phyloP scores from a whole-genome alignment of 2,113 vertebrate genomes.

The Himantopus leucocephalus region DNA sequence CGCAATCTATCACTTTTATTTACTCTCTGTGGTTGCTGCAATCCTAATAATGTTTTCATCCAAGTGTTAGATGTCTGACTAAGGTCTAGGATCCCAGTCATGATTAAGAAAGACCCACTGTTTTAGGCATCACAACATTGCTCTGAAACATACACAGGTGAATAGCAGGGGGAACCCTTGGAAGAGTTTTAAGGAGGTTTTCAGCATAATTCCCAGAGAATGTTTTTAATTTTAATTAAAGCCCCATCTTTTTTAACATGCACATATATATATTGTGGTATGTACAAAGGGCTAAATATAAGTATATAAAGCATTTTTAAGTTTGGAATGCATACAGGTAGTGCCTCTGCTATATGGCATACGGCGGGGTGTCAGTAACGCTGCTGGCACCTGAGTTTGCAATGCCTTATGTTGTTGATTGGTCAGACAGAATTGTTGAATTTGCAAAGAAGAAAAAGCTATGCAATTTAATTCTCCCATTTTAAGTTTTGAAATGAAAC shows the following conservation, averaged over 20 bases:
- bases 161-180: not conserved
- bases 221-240: not conserved
- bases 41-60: not conserved
- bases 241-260: not conserved
- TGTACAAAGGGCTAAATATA: not conserved
- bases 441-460: not conserved
- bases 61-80: not conserved
- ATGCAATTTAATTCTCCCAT: not conserved
- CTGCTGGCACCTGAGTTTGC: not conserved
- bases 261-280: not conserved
- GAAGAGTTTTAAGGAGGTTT: not conserved
- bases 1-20: not conserved
- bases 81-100: not conserved
- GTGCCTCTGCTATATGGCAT: not conserved
- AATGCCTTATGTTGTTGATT: not conserved
- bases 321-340: no score
- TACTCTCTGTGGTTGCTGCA: not conserved
- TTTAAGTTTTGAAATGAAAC: not conserved
- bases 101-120: not conserved
- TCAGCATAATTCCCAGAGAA: not conserved
- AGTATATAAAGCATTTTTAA: no score
- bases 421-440: not conserved
- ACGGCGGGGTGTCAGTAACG: not conserved
- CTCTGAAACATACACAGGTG: not conserved
- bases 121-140: not conserved